Evolutionary conservation across 2,797 vertebrate species (phyloP).

Genomic region (Helostoma temminkii): DNA sequence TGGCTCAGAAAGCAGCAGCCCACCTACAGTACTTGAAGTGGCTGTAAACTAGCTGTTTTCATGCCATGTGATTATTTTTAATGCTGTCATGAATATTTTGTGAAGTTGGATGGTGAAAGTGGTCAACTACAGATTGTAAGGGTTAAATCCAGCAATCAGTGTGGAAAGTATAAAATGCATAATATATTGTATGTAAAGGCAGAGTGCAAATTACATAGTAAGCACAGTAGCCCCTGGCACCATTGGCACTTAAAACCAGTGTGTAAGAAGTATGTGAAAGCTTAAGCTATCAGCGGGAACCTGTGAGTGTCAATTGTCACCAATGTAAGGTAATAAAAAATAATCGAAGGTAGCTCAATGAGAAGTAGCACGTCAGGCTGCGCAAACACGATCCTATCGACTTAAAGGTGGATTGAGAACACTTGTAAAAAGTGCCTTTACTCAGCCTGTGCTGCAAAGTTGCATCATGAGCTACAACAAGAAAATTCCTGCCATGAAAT

Average conservation of each 20-base stretch:
- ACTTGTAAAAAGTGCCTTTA: constrained; percentile 23
- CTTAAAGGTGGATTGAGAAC: constrained; percentile 42
- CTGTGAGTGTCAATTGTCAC: constrained; percentile 47
- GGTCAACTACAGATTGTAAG: constrained; percentile 20
- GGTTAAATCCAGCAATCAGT: constrained; percentile 25
- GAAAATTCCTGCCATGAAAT: constrained; percentile 12
- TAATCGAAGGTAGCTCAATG: constrained; percentile 49
- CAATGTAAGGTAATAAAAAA: constrained; percentile 38
- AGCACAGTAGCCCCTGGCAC: constrained; percentile 36
- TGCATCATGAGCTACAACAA: constrained; percentile 36
- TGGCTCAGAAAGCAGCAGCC: constrained; percentile 44
- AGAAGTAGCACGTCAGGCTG: constrained; percentile 14
- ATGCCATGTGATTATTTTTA: constrained; percentile 28
- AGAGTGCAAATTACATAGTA: constrained; percentile 10
- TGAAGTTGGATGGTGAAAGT: constrained; percentile 5
- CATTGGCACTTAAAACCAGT: constrained; percentile 16
- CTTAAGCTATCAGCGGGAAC: constrained; percentile 30
- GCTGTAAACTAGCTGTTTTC: constrained; percentile 41
- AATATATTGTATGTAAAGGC: constrained; percentile 1
- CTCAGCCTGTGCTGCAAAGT: constrained; percentile 20
- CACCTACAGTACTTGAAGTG: constrained; percentile 29
- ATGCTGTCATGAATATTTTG: constrained; percentile 15
- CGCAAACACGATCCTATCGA: constrained; percentile 44
- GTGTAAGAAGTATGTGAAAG: constrained; percentile 19
- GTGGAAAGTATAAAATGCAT: constrained; percentile 5